Evolutionary conservation across 2,888 invertebrate species (phyloP).

Genomic region (Conchocele bisecta): DNA sequence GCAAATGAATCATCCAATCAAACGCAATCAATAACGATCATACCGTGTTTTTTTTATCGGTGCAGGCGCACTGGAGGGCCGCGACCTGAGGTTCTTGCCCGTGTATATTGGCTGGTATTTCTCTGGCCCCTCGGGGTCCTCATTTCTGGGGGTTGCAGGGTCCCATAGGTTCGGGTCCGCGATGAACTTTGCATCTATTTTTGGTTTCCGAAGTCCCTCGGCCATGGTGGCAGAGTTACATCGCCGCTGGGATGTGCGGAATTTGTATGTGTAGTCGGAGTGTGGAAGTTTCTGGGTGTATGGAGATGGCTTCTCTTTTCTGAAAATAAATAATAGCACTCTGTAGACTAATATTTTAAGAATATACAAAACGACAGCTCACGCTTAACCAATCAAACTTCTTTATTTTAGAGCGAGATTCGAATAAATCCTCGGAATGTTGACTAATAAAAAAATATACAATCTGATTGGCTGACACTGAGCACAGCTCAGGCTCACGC

Average conservation of each 20-base stretch:
- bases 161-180: constrained; percentile 79
- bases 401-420: too few species aligned
- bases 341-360: too few species aligned
- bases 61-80: constrained; percentile 81
- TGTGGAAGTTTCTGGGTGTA: constrained; percentile 78
- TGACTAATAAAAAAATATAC: too few species aligned
- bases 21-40: too few species aligned
- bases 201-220: constrained; percentile 69
- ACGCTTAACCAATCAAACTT: too few species aligned
- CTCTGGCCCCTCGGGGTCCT: constrained; percentile 39
- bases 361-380: too few species aligned
- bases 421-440: too few species aligned
- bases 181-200: constrained; percentile 81
- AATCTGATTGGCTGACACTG: too few species aligned
- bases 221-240: constrained; percentile 71
- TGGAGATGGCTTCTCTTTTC: constrained; percentile 73
- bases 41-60: constrained; percentile 72
- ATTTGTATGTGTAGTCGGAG: constrained; percentile 69
- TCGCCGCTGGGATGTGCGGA: constrained; percentile 46
- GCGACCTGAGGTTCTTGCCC: constrained; percentile 34
- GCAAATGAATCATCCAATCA: too few species aligned
- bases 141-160: constrained; percentile 75
- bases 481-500: too few species aligned
- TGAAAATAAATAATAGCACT: too few species aligned
- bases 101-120: constrained; percentile 38